Evolutionary conservation across 2,113 vertebrate species (phyloP).

Genomic region (Cyanoramphus novaezelandiae): DNA sequence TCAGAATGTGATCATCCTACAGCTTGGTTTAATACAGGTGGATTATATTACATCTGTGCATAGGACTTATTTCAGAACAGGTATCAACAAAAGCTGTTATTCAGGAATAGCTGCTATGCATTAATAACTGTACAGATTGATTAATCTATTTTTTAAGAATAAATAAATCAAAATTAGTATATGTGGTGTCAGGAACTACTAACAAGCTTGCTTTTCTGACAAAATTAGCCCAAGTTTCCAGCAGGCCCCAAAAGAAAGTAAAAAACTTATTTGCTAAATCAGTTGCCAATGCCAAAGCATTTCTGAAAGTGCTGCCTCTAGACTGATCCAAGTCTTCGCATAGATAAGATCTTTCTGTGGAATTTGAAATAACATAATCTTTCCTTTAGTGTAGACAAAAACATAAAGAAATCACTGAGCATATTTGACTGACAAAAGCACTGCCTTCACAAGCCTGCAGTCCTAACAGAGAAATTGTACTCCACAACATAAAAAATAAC

Average conservation of each 20-base stretch:
- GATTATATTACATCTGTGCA: background rate
- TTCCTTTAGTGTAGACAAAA: background rate
- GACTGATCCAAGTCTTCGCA: background rate
- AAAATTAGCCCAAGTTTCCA: background rate
- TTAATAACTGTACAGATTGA: background rate
- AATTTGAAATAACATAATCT: background rate
- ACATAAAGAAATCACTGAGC: background rate
- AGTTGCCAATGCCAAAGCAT: background rate
- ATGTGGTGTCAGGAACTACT: accelerated
- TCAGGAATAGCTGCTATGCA: background rate
- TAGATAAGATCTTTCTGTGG: background rate
- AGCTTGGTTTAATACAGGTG: background rate
- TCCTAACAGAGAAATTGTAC: background rate
- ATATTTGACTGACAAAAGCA: background rate
- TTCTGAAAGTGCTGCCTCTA: background rate
- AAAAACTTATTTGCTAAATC: background rate
- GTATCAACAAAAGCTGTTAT: background rate
- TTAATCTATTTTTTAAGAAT: background rate
- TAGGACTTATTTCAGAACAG: background rate
- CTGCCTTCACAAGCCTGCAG: background rate
- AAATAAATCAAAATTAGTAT: background rate
- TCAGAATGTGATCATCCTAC: background rate
- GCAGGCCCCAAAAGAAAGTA: background rate
- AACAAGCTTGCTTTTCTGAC: background rate
- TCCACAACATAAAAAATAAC: background rate